Evolutionary conservation across 2,888 invertebrate genomes (phyloP), one percentile per base, ranked within the genome.

Genomic region (Dascillus cervinus): DNA sequence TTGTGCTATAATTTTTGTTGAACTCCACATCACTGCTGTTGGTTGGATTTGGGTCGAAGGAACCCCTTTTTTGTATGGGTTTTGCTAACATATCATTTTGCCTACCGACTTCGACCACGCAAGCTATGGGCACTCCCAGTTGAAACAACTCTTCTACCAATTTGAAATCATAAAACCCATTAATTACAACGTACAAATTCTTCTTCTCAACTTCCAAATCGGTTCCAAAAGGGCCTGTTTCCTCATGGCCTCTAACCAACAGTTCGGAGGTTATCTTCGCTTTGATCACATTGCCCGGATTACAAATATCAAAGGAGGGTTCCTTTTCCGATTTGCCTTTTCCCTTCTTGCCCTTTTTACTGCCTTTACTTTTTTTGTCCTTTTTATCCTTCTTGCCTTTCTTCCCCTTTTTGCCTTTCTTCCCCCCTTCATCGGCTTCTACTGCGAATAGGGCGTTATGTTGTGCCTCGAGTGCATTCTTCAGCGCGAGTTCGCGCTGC

Each of bases 81-180:
- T 11, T 4, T 6, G 23, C 8, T n/a, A n/a, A n/a, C 10, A 10
- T 10, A n/a, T 21, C n/a, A 13, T 32, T 11, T 17, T 11, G 14
- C 8, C 12, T 25, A 1, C 15, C 11, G 11, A 36, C n/a, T 14
- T 40, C 36, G 2, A 40, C 5, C 13, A 40, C 3, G 3, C 26
- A 29, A 8, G 13, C 15, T 11, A 29, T 14, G 3, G 12, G 22
- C 6, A 37, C 26, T 2, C 26, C 28, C 13, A 23, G 17, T 2
- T 20, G 5, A 13, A 22, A 17, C 4, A 40, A 13, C 24, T 26
- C 21, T 22, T 30, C 11, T 21, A 40, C 32, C 11, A 40, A 9
- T 17, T 23, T 11, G 12, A 26, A 26, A 11, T 37, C 37, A 12
- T 34, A 29, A 23, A 37, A 37, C 3, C 34, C 29, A 20, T 34